phyloP scores from a whole-genome alignment of 1,140 invertebrate species.

The Ostrea edulis region DNA sequence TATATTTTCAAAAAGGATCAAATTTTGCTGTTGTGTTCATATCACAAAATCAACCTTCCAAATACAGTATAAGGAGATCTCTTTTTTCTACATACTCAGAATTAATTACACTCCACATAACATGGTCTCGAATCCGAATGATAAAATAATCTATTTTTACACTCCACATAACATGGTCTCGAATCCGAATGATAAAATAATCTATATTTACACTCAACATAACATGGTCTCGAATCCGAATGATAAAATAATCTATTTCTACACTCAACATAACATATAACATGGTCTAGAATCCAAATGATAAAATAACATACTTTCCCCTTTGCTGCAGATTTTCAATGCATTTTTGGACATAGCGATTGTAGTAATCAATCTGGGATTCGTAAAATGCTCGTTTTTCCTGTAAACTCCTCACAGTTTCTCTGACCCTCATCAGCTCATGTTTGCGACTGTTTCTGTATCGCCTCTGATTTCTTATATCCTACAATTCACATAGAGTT shows the following conservation, averaged over 20 bases:
- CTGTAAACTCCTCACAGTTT: constrained; percentile 84
- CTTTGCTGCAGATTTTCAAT: constrained; percentile 87
- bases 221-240: background rate
- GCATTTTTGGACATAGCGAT: constrained; percentile 88
- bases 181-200: constrained; percentile 33
- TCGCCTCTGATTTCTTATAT: constrained; percentile 72
- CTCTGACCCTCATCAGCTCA: constrained; percentile 85
- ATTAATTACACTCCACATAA: too few species aligned
- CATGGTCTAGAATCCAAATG: background rate
- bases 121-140: too few species aligned
- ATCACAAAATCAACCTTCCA: too few species aligned
- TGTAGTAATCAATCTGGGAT: constrained; percentile 89
- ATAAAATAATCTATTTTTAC: too few species aligned
- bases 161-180: background rate
- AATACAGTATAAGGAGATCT: too few species aligned
- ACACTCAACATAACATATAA: background rate
- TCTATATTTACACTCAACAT: background rate
- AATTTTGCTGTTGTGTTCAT: too few species aligned
- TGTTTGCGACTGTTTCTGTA: constrained; percentile 78
- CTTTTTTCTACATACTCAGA: too few species aligned
- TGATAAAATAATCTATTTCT: background rate
- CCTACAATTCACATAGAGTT: background rate
- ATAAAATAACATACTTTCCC: constrained; percentile 81
- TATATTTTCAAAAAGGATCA: too few species aligned
- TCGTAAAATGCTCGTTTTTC: constrained; percentile 88